Conservation (phyloP, 2,113 vertebrate species). For the Centropus bengalensis region DNA sequence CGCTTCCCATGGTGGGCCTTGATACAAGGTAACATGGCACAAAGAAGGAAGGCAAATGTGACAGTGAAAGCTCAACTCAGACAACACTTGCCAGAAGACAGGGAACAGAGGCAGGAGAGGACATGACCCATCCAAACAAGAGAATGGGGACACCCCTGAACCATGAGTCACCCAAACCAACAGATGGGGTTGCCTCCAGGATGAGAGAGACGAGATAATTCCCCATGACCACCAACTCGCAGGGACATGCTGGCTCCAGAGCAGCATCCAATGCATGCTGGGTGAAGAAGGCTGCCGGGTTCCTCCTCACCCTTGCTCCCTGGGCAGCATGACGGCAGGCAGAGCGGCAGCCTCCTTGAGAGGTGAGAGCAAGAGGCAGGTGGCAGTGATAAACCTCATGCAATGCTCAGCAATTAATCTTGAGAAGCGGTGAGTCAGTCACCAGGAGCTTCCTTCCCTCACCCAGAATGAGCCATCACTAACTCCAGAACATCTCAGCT, state of each 20-base stretch:
- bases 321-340: not conserved
- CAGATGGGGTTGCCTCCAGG: not conserved
- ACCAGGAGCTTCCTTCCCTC: slow-evolving; percentile 56
- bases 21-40: not conserved
- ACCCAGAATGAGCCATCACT: slow-evolving; percentile 23
- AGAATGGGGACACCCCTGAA: fast-evolving
- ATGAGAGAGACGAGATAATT: not conserved
- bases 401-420: slow-evolving; percentile 77
- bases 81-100: not conserved
- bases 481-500: slow-evolving; percentile 63
- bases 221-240: fast-evolving
- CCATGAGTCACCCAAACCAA: fast-evolving
- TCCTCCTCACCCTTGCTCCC: not conserved
- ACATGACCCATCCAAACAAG: fast-evolving
- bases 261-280: fast-evolving
- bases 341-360: not conserved
- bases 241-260: fast-evolving
- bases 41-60: not conserved
- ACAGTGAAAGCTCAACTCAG: not conserved
- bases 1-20: not conserved
- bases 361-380: slow-evolving; percentile 15
- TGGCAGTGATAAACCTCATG: slow-evolving; percentile 74
- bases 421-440: slow-evolving; percentile 60
- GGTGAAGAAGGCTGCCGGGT: not conserved
- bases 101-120: not conserved